Conservation (phyloP, 2,888 invertebrate species). For the Sceliomorpha sp. region DNA sequence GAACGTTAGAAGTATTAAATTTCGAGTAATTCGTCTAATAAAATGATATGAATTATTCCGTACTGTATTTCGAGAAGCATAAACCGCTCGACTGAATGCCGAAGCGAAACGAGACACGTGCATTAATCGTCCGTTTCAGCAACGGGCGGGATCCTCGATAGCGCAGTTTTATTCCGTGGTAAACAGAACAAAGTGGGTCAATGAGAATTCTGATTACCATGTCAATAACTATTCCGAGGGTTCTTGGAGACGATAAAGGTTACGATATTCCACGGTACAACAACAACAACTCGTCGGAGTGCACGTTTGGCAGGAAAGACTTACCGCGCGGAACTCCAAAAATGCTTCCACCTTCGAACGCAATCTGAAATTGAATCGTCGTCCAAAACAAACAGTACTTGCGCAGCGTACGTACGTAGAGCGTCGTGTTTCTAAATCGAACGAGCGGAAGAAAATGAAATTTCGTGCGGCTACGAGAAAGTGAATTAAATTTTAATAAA, state of each 20-base stretch:
- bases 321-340: slow-evolving; percentile 33
- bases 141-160: slow-evolving; percentile 30
- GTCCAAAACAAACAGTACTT: neutral
- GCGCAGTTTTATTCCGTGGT: slow-evolving; percentile 29
- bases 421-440: no score
- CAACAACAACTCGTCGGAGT: slow-evolving; percentile 42
- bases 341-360: slow-evolving; percentile 12
- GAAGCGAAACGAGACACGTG: slow-evolving; percentile 14
- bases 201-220: slow-evolving; percentile 53
- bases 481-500: no score
- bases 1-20: no score
- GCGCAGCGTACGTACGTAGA: neutral
- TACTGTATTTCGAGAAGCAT: no score
- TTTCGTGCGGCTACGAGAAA: no score
- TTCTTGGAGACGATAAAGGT: slow-evolving; percentile 45
- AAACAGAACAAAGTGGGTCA: slow-evolving; percentile 45
- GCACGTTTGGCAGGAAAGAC: slow-evolving; percentile 17
- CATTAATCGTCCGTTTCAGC: slow-evolving; percentile 21
- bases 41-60: no score
- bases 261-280: slow-evolving; percentile 32
- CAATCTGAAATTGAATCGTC: slow-evolving; percentile 5
- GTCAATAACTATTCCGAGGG: slow-evolving; percentile 46
- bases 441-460: no score
- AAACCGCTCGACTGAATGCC: no score
- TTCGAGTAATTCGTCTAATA: no score